Conservation (phyloP, 2,113 vertebrate genomes). For the Capricornis sumatraensis region DNA sequence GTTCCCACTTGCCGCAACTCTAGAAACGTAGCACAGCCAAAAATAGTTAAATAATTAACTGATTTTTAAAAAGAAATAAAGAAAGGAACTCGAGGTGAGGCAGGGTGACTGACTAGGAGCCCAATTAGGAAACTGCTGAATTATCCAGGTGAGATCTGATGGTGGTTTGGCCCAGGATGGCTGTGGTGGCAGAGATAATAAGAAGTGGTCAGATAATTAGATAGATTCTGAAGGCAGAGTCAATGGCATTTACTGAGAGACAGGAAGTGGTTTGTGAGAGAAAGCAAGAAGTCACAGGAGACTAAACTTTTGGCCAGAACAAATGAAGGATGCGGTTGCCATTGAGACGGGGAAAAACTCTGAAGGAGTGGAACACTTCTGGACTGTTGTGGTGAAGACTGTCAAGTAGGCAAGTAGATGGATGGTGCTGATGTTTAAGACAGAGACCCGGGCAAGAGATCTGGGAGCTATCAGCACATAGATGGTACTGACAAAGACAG, state of each 20-base stretch:
- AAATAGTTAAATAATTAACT: neutral
- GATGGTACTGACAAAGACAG: neutral
- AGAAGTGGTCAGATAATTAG: neutral
- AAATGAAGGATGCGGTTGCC: neutral
- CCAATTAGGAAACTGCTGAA: neutral
- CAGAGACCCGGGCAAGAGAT: neutral
- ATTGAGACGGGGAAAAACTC: neutral
- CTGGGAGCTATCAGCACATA: neutral
- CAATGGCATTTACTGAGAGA: neutral
- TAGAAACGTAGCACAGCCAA: neutral
- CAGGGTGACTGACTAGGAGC: neutral
- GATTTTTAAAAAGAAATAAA: neutral
- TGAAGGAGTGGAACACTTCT: neutral
- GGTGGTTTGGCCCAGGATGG: neutral
- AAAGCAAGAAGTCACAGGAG: neutral
- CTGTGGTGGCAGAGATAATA: neutral
- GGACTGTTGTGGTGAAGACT: neutral
- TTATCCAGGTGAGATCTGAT: neutral
- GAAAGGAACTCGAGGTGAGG: neutral
- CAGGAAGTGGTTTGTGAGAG: conserved; percentile 23
- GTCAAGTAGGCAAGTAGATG: neutral
- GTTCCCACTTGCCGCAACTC: neutral
- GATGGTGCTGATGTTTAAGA: neutral
- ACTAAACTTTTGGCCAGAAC: neutral
- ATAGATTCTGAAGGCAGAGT: neutral